These are phyloP conservation scores for Sebastes itinus DNA, from an alignment of 2,797 vertebrate species.

Conservation along the genomic window DNA sequence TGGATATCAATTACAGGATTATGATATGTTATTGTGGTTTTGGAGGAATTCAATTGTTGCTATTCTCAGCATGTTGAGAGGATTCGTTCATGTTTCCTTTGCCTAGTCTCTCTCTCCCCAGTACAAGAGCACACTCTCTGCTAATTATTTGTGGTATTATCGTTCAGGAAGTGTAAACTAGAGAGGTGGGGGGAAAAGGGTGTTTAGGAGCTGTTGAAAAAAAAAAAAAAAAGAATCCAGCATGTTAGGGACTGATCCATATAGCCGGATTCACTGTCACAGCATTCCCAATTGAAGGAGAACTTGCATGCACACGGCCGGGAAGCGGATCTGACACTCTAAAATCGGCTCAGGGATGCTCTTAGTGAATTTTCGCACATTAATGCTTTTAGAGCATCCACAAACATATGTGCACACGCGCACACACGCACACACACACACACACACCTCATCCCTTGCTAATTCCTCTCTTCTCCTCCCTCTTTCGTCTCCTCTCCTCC, in stretches of 20 bases:
- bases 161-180: conserved; percentile 23
- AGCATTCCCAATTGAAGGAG: conserved; percentile 56
- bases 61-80: conserved; percentile 41
- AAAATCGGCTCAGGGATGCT: conserved; percentile 73
- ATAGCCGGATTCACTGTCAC: conserved; percentile 48
- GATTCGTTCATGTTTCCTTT: conserved; percentile 18
- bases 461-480: conserved; percentile 77
- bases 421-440: conserved; percentile 3
- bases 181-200: not conserved
- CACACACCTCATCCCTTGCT: conserved; percentile 69
- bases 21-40: conserved; percentile 23
- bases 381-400: conserved; percentile 69
- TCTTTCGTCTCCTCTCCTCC: conserved; percentile 75
- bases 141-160: conserved; percentile 58
- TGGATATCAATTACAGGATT: conserved; percentile 50
- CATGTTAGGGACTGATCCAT: conserved; percentile 55
- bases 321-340: conserved; percentile 73
- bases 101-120: not conserved
- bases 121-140: conserved; percentile 7
- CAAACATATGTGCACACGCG: conserved; percentile 44
- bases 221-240: not conserved
- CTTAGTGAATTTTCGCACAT: conserved; percentile 70
- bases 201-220: conserved; percentile 1
- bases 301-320: conserved; percentile 71
- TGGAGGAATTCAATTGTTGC: conserved; percentile 25